phyloP scores from a whole-genome alignment of 2,113 vertebrate species.

The Eidolon helvum region DNA sequence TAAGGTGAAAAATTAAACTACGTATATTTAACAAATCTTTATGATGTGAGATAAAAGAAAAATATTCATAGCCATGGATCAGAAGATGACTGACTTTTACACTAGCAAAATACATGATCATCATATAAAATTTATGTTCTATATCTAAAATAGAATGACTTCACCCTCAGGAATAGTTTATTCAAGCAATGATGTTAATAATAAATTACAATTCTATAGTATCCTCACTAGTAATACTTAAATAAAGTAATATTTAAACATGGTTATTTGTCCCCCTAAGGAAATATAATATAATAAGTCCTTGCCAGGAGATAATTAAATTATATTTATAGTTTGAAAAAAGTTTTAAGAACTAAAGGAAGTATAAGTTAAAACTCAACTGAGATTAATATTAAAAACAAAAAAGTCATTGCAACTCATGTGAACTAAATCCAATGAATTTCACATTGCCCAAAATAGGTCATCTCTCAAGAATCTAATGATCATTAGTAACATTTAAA shows the following conservation, averaged over 20 bases:
- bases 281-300: background rate
- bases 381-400: background rate
- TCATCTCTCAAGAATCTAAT: background rate
- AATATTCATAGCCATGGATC: background rate
- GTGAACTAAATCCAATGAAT: background rate
- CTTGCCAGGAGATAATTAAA: background rate
- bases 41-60: background rate
- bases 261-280: background rate
- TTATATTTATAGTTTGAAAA: background rate
- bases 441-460: background rate
- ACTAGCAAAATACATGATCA: background rate
- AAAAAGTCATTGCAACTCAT: background rate
- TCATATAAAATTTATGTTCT: background rate
- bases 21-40: background rate
- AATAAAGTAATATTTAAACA: background rate
- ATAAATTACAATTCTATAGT: background rate
- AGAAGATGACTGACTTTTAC: background rate
- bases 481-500: background rate
- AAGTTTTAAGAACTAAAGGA: background rate
- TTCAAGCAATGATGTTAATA: background rate
- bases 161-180: background rate
- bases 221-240: background rate
- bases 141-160: background rate
- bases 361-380: background rate
- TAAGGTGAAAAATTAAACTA: background rate